Percentiles rank a stretch among this genome's conserved stretches.
These are phyloP conservation scores for Okapia johnstoni DNA, from an alignment of 2,113 vertebrate genomes.

Conservation along the genomic window DNA sequence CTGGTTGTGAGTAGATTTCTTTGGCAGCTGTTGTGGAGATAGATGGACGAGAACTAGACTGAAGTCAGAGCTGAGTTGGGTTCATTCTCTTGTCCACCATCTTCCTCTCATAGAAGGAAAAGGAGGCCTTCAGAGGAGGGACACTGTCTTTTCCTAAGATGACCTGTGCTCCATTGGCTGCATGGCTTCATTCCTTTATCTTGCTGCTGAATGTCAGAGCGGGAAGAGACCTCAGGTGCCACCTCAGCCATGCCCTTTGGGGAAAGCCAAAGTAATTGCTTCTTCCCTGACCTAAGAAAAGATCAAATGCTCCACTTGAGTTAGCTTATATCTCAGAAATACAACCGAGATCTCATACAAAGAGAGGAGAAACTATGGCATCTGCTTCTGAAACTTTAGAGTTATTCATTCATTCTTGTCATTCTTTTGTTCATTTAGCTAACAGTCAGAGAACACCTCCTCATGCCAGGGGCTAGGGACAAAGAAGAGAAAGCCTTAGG, in stretches of 20 bases:
- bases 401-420: background rate
- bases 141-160: background rate
- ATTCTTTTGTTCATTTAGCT: background rate
- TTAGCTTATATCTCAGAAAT: background rate
- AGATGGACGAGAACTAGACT: background rate
- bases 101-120: background rate
- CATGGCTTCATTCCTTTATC: background rate
- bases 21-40: background rate
- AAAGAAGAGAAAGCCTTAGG: background rate
- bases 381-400: conserved; percentile 19
- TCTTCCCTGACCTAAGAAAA: background rate
- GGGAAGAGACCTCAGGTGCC: background rate
- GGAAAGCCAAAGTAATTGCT: background rate
- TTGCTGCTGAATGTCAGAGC: background rate
- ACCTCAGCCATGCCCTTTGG: background rate
- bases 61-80: background rate
- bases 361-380: background rate
- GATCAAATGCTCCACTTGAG: background rate
- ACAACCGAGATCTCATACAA: background rate
- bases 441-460: background rate
- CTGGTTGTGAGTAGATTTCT: background rate
- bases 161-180: background rate
- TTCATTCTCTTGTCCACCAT: background rate
- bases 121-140: background rate
- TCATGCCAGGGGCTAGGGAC: background rate